Conservation (phyloP, 1,140 invertebrate genomes). For the Drosophila nasuta region DNA sequence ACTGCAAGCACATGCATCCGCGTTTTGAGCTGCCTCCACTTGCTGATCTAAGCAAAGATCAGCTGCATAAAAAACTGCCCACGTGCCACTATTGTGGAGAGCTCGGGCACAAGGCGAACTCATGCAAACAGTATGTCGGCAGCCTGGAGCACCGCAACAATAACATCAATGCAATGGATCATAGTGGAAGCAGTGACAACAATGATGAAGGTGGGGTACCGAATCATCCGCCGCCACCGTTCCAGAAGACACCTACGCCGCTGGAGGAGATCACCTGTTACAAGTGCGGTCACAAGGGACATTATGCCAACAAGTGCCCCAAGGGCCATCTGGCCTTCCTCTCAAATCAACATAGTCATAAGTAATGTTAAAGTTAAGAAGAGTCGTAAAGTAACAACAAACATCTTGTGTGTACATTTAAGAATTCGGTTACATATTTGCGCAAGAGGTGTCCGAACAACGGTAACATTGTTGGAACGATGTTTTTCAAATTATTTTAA, state of each 20-base stretch:
- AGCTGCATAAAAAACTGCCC: slow-evolving; percentile 90
- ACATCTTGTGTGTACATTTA: slow-evolving; percentile 38
- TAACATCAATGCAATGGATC: slow-evolving; percentile 68
- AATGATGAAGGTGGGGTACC: slow-evolving; percentile 27
- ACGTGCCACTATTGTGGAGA: slow-evolving; percentile 98
- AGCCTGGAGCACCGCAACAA: slow-evolving; percentile 77
- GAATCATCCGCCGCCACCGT: slow-evolving; percentile 58
- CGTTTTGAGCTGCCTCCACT: slow-evolving; percentile 96
- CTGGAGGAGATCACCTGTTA: slow-evolving; percentile 98
- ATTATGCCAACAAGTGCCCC: slow-evolving; percentile 99
- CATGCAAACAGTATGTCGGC: slow-evolving; percentile 91
- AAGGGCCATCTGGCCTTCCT: slow-evolving; percentile 98
- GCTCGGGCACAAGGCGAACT: slow-evolving; percentile 96
- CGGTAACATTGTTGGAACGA: too few species aligned
- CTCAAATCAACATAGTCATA: slow-evolving; percentile 88
- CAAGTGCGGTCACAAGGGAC: slow-evolving; percentile 99
- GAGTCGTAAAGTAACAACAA: too few species aligned
- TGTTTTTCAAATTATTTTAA: too few species aligned
- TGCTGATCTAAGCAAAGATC: slow-evolving; percentile 92
- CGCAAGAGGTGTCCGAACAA: slow-evolving; percentile 9
- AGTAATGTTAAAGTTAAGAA: slow-evolving; percentile 55
- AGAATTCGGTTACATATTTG: slow-evolving; percentile 35
- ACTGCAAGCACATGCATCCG: slow-evolving; percentile 99
- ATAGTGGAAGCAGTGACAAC: slow-evolving; percentile 40
- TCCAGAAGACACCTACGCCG: slow-evolving; percentile 88